A percentile compares a stretch with the other conserved stretches of the same genome.
These are phyloP conservation scores for Drosophila phalerata DNA, from an alignment of 2,888 invertebrate species.

Conservation along the genomic window DNA sequence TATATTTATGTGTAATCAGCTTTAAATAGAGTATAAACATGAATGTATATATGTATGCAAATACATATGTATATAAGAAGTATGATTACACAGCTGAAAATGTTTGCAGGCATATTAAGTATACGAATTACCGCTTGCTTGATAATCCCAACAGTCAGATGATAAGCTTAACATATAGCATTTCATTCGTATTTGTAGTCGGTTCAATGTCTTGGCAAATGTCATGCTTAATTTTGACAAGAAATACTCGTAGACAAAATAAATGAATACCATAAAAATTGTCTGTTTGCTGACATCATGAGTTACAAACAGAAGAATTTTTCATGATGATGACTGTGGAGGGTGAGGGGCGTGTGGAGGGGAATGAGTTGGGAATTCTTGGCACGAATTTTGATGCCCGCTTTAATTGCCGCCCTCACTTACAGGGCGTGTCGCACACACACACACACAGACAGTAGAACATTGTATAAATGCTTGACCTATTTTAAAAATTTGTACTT, in stretches of 20 bases:
- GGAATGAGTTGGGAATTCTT: constrained; percentile 32
- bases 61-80: constrained; percentile 1
- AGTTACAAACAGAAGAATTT: constrained; percentile 37
- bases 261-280: constrained; percentile 31
- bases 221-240: constrained; percentile 32
- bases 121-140: constrained; percentile 3
- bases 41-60: background rate
- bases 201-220: constrained; percentile 44
- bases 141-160: constrained; percentile 36
- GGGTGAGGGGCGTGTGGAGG: background rate
- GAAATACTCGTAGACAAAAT: constrained; percentile 30
- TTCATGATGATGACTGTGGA: constrained; percentile 32
- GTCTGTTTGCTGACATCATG: constrained; percentile 68
- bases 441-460: background rate
- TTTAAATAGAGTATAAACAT: too few species aligned
- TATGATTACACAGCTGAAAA: constrained; percentile 35
- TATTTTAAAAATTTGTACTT: constrained; percentile 16
- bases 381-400: constrained; percentile 41
- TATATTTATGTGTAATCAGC: constrained; percentile 23
- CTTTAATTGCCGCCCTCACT: constrained; percentile 61
- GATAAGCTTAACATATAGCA: constrained; percentile 31
- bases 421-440: constrained; percentile 38
- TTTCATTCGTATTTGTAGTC: constrained; percentile 4
- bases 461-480: constrained; percentile 28
- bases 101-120: constrained; percentile 7